phyloP scores from a whole-genome alignment of 2,888 invertebrate genomes.

The Metellina segmentata region DNA sequence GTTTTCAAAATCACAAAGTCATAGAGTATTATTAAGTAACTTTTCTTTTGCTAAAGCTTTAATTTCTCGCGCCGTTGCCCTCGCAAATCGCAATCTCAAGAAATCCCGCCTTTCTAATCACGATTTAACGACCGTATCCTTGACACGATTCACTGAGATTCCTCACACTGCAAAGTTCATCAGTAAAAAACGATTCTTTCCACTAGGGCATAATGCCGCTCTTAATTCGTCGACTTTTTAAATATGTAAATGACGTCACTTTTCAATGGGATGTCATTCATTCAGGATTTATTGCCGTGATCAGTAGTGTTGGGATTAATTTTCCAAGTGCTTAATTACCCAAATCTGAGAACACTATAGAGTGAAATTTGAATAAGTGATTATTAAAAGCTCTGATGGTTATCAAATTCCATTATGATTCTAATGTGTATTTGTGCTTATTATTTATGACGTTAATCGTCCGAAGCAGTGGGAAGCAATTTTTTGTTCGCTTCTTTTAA shows the following conservation, averaged over 20 bases:
- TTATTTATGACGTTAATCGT: neutral
- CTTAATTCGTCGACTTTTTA: neutral
- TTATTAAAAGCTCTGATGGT: neutral
- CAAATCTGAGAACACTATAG: neutral
- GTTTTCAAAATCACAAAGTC: neutral
- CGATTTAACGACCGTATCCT: constrained; percentile 28
- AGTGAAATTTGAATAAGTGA: neutral
- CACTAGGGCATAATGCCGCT: neutral
- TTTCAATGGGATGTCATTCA: neutral
- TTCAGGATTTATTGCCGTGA: neutral
- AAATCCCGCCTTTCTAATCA: constrained; percentile 33
- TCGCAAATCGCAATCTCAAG: constrained; percentile 40
- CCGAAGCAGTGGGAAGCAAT: neutral
- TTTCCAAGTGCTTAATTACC: neutral
- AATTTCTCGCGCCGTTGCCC: constrained; percentile 40
- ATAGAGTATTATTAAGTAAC: constrained; percentile 37
- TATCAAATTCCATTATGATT: neutral
- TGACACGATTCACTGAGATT: constrained; percentile 36
- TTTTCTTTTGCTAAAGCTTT: constrained; percentile 43
- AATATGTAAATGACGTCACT: constrained; percentile 1
- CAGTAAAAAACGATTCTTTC: neutral
- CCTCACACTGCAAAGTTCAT: neutral
- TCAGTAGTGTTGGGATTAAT: neutral
- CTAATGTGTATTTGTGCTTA: neutral
- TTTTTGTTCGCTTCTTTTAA: neutral